Evolutionary conservation across 1,140 invertebrate genomes (phyloP), one percentile per base, ranked within the genome.

Genomic region (Microplitis demolitor): DNA sequence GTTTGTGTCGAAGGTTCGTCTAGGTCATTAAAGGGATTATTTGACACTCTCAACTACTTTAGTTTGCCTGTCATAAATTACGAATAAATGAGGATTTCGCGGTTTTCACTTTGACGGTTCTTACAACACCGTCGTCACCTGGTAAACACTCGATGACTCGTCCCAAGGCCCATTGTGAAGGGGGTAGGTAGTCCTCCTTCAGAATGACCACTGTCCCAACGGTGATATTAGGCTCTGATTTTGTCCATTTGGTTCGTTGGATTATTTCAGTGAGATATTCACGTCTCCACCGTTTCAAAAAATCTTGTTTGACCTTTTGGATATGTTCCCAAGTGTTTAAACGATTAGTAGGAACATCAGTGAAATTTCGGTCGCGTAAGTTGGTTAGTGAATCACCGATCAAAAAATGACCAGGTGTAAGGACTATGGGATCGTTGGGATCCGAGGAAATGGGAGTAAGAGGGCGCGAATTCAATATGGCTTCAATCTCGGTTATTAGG

Each of bases 141-240:
- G 76, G 78, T 53, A 67, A 63, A 8, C 70, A 39, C 51, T 66
- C 37, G n/a, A 69, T 69, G 4, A 66, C 63, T 66, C 63, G 13
- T 2, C 63, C 70, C 2, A 72, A 24, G 4, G 45, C 9, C 72
- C 72, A 74, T 64, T 66, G 60, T 4, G 33, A 24, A 2, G 72
- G 63, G 9, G 76, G 78, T 31, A 64, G 24, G 50, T 74, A 74
- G 14, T 78, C 73, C 0, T 78, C 74, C 60, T 74, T 75, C 1
- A 79, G 33, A 4, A 79, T 51, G 4, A 78, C 78, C 5, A 79
- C 64, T 8, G 56, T n/a, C 60, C 53, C 63, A 16, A 37, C 24
- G 24, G 13, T 16, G n/a, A 72, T 58, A 39, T 16, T 6, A n/a
- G 39, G 51, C 3, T n/a, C 13, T 58, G n/a, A 31, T 39, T 53